Evolutionary conservation across 2,797 vertebrate species (phyloP).

Genomic region (Heteromormyrus szaboi): DNA sequence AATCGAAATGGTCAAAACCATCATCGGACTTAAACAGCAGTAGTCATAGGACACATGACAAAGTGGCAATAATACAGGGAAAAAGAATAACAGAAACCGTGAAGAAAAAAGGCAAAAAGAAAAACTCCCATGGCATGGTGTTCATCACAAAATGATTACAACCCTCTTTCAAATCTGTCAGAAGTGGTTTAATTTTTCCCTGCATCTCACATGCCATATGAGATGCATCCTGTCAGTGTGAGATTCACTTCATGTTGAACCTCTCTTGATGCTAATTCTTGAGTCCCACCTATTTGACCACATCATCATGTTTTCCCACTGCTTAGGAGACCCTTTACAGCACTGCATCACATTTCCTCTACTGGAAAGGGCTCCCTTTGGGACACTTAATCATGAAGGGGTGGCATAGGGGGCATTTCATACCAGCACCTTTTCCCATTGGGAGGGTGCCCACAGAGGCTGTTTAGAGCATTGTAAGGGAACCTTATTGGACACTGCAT

Average conservation of each 20-base stretch:
- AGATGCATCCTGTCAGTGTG: neutral
- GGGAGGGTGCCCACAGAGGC: neutral
- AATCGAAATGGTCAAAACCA: no score
- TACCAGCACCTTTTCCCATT: neutral
- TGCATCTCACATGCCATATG: neutral
- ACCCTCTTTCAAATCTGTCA: neutral
- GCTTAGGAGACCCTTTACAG: neutral
- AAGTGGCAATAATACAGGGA: neutral
- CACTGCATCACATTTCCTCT: neutral
- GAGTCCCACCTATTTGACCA: neutral
- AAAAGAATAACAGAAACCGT: neutral
- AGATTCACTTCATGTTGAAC: neutral
- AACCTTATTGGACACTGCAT: no score
- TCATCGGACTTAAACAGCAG: no score
- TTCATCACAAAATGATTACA: no score
- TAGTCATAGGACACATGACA: neutral
- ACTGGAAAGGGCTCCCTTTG: neutral
- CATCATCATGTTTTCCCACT: no score
- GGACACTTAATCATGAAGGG: neutral
- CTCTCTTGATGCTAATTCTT: neutral
- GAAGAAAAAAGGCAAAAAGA: neutral
- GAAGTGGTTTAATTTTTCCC: neutral
- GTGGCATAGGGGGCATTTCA: neutral
- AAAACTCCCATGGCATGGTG: neutral
- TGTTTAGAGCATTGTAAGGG: neutral